Evolutionary conservation across 2,797 vertebrate genomes (phyloP), one percentile per base, ranked within the genome.

Genomic region (Crypturellus tataupa): DNA sequence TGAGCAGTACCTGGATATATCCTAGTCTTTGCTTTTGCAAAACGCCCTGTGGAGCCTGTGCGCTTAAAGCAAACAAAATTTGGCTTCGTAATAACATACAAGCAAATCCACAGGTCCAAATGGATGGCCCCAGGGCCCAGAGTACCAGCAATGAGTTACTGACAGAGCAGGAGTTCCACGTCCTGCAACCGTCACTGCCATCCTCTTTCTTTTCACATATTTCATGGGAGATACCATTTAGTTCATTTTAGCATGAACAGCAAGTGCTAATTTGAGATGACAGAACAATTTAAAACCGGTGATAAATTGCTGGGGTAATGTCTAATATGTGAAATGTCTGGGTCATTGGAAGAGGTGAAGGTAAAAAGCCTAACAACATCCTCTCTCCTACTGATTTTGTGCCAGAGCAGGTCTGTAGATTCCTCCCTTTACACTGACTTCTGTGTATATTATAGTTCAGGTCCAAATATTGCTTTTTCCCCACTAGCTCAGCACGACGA

Each of bases 201-300:
- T 90, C 85, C 87, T 56, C 63, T 93, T 94, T 96, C 44, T 86
- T 91, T 80, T 82, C 80, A 23, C 24, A 5, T 91, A 56, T 89
- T 89, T 94, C 87, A 88, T 73, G 71, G 95, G 85, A 95, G 77
- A 55, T 81, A 73, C 80, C 77, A 27, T 88, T 92, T 89, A 51
- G 46, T 93, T 95, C 92, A 86, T 73, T 76, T 93, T 91, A 94
- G 77, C 59, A 60, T 93, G 94, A 96, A 79, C 77, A 89, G 93
- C 80, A 91, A 94, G 73, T 49, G 51, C 67, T 96, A 94, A 95
- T 92, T 91, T 77, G 82, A 91, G 82, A 76, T 84, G 94, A 88
- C 94, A 96, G 90, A 86, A 60, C 77, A 92, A 92, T 92, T 95
- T 92, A 79, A 68, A 96, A 21, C 70, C 86, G 89, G 92, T 92